Evolutionary conservation across 2,888 invertebrate species (phyloP), one percentile per base, ranked within the genome.

Genomic region (Stenodera caucasica): DNA sequence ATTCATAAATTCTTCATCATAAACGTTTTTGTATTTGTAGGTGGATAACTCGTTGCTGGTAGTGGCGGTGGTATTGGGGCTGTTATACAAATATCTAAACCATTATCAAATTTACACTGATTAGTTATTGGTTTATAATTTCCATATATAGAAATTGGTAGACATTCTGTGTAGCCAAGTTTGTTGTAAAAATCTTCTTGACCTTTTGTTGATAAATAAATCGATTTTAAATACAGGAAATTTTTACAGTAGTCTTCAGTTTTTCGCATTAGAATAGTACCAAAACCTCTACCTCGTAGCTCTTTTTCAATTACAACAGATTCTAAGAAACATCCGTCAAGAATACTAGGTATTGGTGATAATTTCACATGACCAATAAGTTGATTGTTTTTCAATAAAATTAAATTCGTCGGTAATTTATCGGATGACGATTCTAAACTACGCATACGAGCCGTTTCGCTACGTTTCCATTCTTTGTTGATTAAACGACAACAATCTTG

Each of bases 381-480:
- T 55, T 77, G 75, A 58, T 81, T 80, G 18, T 72, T 65, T 60
- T 85, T 81, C 59, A 91, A 80, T 63, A 93, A 81, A 70, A 91
- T 84, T 71, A 90, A 82, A 78, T 86, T 90, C 40, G 90, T 89
- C 21, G 92, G 90, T 72, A 92, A 82, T 55, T 81, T 80, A 75
- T 92, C 90, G 74, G 88, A 86, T 0, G 92, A 92, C 37, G 86
- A 84, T 77, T 87, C 85, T 53, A 94, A 80, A 54, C 90, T 90
- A 78, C 88, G 84, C 82, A 92, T 84, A 73, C 94, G 84, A 60
- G 92, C 91, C 35, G 88, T 88, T 77, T 89, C 87, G 74, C 92
- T 92, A 71, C 93, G 84, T 65, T 90, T 90, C 94, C 94, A 94
- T 83, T 94, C 92, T n/a, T 88, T 86, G 78, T 94, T 94, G 67